Base-by-base conservation (phyloP, 2,797 vertebrate genomes). In the Acestrorhynchus altus region DNA sequence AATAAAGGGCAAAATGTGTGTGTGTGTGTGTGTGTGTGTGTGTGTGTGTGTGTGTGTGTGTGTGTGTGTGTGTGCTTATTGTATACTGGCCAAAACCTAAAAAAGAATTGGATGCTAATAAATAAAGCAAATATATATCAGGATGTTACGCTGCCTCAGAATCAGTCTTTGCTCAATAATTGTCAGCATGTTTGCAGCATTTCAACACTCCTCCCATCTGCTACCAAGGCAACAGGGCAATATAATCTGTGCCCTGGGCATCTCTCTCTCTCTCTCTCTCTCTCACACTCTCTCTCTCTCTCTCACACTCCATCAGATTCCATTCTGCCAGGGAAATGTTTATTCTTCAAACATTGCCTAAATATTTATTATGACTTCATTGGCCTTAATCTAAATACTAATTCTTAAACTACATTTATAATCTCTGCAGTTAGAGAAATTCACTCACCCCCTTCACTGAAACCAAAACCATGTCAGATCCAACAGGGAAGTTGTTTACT, bases 221-320 rank as follows among this genome's bases (percentile, higher is more conserved):
- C 76, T 73, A 65, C 77, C 77, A 83, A 76, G 81, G 73, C 69
- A 83, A 83, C 77, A 24, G 47, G 52, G 73, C 60, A 72, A 63
- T 71, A 18, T 69, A 40, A 59, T 64, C 69, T 54, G 64, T 64
- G 56, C 40, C 11, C 4, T 15, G 46, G 63, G 26, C 22, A 72
- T 42, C 56, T 10, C 15, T 67, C 51, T 42, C 63, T 57, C 35
- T 42, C 35, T 42, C 24, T 42, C 56, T 10, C 15, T 67, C 51
- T 26, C 63, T 57, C 35, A 24, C 20, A n/a, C n/a, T n/a, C n/a
- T n/a, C n/a, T n/a, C 66, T 40, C 54, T 9, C 15, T 57, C 51
- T 42, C 63, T 57, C 22, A 26, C 24, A 6, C 52, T 54, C 18
- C 26, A 16, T 52, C 35, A 46, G 59, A 64, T 64, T 54, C 22